Conservation (phyloP, 1,140 invertebrate genomes). For the Drosophila erecta region DNA sequence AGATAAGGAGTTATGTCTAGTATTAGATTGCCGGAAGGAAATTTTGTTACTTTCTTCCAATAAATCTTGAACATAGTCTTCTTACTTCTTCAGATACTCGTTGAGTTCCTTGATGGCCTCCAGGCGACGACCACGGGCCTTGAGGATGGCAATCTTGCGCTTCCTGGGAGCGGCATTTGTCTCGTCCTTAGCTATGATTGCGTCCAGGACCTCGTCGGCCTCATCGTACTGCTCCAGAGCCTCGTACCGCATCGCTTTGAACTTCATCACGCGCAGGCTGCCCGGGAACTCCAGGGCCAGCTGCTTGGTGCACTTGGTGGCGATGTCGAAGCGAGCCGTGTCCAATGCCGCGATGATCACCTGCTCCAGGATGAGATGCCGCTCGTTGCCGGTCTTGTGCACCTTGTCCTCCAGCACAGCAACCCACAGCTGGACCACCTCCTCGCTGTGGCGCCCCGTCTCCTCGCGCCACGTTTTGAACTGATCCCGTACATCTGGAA, state of each 20-base stretch:
- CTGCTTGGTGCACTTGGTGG: conserved; percentile 91
- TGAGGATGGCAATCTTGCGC: conserved; percentile 95
- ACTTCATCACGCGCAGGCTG: conserved; percentile 94
- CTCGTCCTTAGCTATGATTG: conserved; percentile 95
- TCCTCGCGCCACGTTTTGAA: conserved; percentile 96
- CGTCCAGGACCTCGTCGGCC: conserved; percentile 94
- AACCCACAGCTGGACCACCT: conserved; percentile 95
- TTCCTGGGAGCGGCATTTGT: conserved; percentile 97
- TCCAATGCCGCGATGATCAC: conserved; percentile 97
- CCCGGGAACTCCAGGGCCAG: conserved; percentile 95
- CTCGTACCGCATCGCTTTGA: conserved; percentile 95
- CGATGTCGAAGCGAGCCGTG: conserved; percentile 91
- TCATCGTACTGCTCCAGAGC: conserved; percentile 95
- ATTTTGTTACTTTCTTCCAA: no score
- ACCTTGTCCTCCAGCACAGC: conserved; percentile 89
- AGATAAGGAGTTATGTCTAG: no score
- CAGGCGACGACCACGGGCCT: conserved; percentile 92
- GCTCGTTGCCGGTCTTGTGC: conserved; percentile 95
- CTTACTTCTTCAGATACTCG: conserved; percentile 91
- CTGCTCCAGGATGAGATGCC: conserved; percentile 93
- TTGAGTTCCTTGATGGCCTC: conserved; percentile 98
- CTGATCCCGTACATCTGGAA: conserved; percentile 92
- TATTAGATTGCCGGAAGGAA: no score
- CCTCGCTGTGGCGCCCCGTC: conserved; percentile 94
- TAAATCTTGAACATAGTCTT: not conserved